Evolutionary conservation across 2,888 invertebrate species (phyloP).

Genomic region (Watsonalla binaria): DNA sequence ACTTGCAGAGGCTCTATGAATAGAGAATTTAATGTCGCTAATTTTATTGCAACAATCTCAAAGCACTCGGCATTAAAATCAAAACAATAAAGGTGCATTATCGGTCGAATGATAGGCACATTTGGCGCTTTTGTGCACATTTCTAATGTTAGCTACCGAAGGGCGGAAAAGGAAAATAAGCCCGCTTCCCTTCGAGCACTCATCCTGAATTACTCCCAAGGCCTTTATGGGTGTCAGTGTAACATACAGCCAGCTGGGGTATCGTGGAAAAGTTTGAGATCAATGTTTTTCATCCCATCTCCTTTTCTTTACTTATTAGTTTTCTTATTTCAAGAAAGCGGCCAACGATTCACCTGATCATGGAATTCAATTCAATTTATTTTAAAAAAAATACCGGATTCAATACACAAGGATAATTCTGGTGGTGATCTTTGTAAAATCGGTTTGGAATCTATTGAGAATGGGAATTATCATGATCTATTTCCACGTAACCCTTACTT

Average conservation of each 20-base stretch:
- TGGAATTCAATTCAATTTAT: too few relatives aligned
- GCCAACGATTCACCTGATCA: too few relatives aligned
- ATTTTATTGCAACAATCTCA: too few relatives aligned
- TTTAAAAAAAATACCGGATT: too few relatives aligned
- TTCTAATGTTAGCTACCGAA: background rate
- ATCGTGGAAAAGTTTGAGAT: background rate
- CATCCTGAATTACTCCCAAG: background rate
- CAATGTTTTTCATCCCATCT: background rate
- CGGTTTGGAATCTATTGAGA: too few relatives aligned
- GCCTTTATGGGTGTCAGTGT: slow-evolving; percentile 2
- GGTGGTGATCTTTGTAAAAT: too few relatives aligned
- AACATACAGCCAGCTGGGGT: background rate
- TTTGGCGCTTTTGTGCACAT: background rate
- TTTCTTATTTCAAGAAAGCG: too few relatives aligned
- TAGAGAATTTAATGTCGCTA: too few relatives aligned
- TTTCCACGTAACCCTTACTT: too few relatives aligned
- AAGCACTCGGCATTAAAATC: background rate
- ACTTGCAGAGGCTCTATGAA: too few relatives aligned
- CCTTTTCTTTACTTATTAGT: background rate
- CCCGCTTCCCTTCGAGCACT: background rate
- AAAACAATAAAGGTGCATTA: background rate
- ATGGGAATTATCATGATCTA: too few relatives aligned
- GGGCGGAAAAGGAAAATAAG: slow-evolving; percentile 1
- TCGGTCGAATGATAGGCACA: background rate
- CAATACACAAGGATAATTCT: too few relatives aligned